Percentiles rank a stretch among this genome's conserved stretches.
phyloP scores from a whole-genome alignment of 1,140 invertebrate genomes.

The Hycleus cichorii region DNA sequence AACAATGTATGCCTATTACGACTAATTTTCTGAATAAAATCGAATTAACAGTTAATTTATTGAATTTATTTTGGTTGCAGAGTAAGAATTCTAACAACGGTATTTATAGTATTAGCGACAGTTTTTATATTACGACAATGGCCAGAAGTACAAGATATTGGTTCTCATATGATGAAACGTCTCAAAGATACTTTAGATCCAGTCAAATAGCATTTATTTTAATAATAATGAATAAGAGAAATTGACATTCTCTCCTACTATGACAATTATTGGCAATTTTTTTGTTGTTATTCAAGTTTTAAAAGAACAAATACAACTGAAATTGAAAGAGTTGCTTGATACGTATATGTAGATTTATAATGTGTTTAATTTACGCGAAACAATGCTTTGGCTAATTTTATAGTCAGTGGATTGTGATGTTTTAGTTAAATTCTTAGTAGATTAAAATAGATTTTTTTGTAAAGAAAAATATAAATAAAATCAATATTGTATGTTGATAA shows the following conservation, averaged over 20 bases:
- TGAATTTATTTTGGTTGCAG: constrained; percentile 51
- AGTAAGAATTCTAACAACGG: constrained; percentile 77
- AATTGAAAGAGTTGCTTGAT: background rate
- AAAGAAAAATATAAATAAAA: background rate
- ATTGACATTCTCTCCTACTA: background rate
- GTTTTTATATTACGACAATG: constrained; percentile 81
- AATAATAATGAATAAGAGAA: constrained; percentile 9
- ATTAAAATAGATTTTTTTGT: background rate
- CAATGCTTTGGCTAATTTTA: constrained; percentile 15
- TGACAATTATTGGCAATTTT: background rate
- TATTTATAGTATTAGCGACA: constrained; percentile 66
- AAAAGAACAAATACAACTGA: background rate
- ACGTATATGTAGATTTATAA: background rate
- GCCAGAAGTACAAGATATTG: constrained; percentile 76
- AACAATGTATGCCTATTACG: too few species aligned
- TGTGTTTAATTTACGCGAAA: constrained; percentile 9
- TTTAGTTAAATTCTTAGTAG: constrained; percentile 16
- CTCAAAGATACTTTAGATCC: constrained; percentile 57
- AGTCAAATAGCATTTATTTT: constrained; percentile 50
- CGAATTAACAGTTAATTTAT: background rate
- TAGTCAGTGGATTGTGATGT: constrained; percentile 18
- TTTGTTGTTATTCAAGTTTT: background rate
- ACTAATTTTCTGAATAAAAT: background rate
- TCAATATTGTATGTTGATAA: too few species aligned
- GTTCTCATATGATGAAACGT: constrained; percentile 58